Evolutionary conservation across 2,888 invertebrate species (phyloP).

Genomic region (Phrixothrix hirtus): DNA sequence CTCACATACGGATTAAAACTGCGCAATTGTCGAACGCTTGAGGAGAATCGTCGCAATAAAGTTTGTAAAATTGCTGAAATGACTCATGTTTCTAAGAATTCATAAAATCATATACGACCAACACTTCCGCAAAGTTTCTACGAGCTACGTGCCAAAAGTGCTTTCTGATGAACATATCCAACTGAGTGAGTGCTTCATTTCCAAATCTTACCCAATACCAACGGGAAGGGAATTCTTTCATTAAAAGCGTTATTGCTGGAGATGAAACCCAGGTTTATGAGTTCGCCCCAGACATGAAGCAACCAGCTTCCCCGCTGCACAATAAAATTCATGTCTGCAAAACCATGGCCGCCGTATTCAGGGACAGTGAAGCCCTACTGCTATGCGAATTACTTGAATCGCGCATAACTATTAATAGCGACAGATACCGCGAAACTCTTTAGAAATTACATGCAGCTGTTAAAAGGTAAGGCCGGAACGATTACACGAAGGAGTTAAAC

Average conservation of each 20-base stretch:
- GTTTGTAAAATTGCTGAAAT: no score
- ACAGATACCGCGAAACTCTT: no score
- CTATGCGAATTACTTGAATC: no score
- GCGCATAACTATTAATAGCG: no score
- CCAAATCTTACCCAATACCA: no score
- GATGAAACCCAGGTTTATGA: neutral
- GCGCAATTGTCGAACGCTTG: no score
- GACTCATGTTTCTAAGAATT: neutral
- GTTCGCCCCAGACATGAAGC: constrained; percentile 4
- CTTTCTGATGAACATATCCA: constrained; percentile 12
- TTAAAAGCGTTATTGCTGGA: neutral
- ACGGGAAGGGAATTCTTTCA: no score
- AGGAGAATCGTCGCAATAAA: neutral
- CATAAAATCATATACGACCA: neutral
- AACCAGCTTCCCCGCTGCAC: no score
- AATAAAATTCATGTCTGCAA: constrained; percentile 13
- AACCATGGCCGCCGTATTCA: constrained; percentile 12
- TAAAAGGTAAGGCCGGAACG: neutral
- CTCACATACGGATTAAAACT: no score
- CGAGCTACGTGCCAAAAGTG: constrained; percentile 4
- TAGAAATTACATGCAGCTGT: neutral
- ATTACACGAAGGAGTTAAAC: no score
- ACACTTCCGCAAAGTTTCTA: neutral
- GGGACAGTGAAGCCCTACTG: constrained; percentile 8
- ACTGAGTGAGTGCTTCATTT: constrained; percentile 13